Conservation (phyloP, 2,797 vertebrate genomes). For the Halcyon chelicuti region DNA sequence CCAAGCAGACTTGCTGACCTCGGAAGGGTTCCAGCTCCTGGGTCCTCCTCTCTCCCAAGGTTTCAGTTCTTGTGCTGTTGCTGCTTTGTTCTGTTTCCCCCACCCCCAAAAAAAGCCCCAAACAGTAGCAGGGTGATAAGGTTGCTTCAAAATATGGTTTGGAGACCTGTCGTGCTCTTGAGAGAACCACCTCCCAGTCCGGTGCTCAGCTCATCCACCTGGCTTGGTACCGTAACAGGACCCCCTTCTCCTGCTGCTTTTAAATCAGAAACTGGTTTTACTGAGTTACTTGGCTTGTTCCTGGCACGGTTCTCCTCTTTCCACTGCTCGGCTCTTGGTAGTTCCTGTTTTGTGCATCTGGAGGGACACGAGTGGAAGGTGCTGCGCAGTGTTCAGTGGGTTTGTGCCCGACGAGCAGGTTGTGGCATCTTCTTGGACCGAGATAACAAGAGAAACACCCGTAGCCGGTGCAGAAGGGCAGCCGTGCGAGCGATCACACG, state of each 20-base stretch:
- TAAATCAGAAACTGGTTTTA: background rate
- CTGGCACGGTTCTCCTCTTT: background rate
- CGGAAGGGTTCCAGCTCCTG: background rate
- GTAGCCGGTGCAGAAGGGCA: rapidly evolving
- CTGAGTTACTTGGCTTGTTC: background rate
- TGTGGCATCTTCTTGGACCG: background rate
- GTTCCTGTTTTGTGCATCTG: background rate
- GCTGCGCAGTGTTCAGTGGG: background rate
- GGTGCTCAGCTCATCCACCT: background rate
- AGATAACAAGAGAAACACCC: background rate
- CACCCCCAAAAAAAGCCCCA: no score
- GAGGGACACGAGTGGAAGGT: background rate
- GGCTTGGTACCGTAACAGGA: background rate
- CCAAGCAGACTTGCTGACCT: background rate
- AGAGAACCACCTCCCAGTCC: background rate
- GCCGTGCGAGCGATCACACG: rapidly evolving
- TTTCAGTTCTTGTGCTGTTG: background rate
- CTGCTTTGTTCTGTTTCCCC: background rate
- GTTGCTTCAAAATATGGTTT: background rate
- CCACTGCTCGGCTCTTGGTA: background rate
- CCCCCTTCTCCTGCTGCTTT: background rate
- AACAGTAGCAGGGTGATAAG: background rate
- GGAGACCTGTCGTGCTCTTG: background rate
- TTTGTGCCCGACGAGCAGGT: background rate
- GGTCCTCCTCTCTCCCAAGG: background rate